Conservation (phyloP, 1,140 invertebrate genomes). For the Pomacea maculata region DNA sequence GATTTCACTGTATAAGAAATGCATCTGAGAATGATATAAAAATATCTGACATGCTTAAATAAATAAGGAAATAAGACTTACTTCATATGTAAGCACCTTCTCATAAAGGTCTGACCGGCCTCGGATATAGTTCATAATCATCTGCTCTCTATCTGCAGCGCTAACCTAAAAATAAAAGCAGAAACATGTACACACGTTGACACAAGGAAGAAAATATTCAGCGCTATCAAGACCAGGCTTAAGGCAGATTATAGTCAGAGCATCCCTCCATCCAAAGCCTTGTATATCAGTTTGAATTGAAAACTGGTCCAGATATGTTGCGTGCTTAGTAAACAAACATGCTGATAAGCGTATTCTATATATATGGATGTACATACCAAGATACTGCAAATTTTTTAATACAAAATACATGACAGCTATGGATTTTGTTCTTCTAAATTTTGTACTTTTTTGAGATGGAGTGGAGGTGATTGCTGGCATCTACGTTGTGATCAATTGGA, state of each 20-base stretch:
- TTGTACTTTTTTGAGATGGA: no score
- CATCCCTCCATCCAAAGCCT: background rate
- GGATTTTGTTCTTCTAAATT: no score
- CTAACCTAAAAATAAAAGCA: background rate
- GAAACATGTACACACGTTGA: background rate
- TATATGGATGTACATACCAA: background rate
- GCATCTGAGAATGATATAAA: background rate
- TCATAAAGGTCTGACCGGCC: background rate
- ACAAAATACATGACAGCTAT: no score
- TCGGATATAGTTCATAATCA: slow-evolving; percentile 1
- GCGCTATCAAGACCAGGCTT: background rate
- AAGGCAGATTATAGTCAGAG: background rate
- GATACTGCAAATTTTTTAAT: background rate
- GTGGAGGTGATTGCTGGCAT: no score
- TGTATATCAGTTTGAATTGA: background rate
- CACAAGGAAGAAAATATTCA: background rate
- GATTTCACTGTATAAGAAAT: background rate
- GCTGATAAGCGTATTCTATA: background rate
- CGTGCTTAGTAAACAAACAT: background rate
- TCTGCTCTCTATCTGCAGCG: background rate
- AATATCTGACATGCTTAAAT: no score
- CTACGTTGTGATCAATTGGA: no score
- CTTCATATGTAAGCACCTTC: slow-evolving; percentile 16
- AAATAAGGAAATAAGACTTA: background rate
- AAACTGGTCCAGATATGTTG: background rate